Base-by-base conservation (phyloP, 1,140 invertebrate genomes). In the Eciton burchellii region DNA sequence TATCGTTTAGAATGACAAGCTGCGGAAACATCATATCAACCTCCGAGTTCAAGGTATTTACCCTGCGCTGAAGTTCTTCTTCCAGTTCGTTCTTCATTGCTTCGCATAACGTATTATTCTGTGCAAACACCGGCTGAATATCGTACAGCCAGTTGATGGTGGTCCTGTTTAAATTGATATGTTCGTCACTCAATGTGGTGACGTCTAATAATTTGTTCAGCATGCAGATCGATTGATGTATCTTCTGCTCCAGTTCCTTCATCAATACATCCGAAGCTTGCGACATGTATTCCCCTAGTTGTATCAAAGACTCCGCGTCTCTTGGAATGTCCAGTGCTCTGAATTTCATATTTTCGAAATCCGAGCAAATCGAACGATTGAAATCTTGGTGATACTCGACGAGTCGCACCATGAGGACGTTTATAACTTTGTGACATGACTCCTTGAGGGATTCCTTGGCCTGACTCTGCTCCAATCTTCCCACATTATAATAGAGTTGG, bases 41-140 rank as follows among this genome's bases (percentile, higher is more conserved):
- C 68, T 96, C 94, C 12, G 90, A 71, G 82, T 95, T 95, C 6
- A 96, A 91, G 4, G 94, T 91, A 49, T 95, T 95, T 47, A 95
- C 94, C 60, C 93, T 94, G 49, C 94, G 94, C 26, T 95, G 92
- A 52, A 96, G 88, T 14, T 93, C 94, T 72, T 96, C 95, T 90
- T 97, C 96, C 60, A 96, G 94, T 47, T 95, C 94, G 62, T 94
- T 94, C 89, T 96, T 96, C 82, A 95, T 95, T 6, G 94, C 94
- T 88, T 96, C 96, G 35, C 96, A 94, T 21, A 96, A 92, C 65
- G 91, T 92, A 35, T 94, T 93, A 57, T 93, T 94, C 66, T 94
- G 92, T 21, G 89, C 90, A 65, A 95, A 94, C 1, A 95, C 89
- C 5, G 94, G 93, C 24, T 94, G 91, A n/a, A 95, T 94, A 21